Conservation (phyloP, 2,888 invertebrate genomes). For the Tenthredo scrophulariae region DNA sequence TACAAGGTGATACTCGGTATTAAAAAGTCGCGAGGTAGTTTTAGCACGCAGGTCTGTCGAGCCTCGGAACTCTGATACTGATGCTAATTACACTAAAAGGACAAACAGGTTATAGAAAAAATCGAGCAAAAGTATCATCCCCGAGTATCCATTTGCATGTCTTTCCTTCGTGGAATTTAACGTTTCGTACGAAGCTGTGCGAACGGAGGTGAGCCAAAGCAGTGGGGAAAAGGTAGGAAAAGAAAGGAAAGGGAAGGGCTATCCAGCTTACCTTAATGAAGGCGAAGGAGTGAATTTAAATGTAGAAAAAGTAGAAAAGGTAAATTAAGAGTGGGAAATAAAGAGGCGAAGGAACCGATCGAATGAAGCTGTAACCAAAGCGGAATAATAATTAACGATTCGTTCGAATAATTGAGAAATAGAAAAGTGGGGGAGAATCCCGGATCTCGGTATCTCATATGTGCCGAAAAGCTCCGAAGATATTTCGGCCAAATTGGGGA, state of each 20-base stretch:
- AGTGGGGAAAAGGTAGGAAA: not conserved
- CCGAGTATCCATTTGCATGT: slow-evolving; percentile 69
- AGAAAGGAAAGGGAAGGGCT: not conserved
- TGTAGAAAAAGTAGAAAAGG: not conserved
- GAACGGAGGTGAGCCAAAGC: not conserved
- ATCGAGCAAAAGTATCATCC: slow-evolving; percentile 56
- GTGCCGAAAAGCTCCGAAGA: not conserved
- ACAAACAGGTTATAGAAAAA: slow-evolving; percentile 38
- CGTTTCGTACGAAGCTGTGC: slow-evolving; percentile 20
- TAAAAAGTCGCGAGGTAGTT: not conserved
- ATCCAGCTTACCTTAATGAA: slow-evolving; percentile 13
- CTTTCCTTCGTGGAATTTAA: slow-evolving; percentile 65
- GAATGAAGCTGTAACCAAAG: not conserved
- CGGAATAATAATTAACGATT: not conserved
- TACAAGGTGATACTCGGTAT: slow-evolving; percentile 15
- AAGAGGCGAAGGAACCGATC: not conserved
- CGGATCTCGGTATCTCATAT: not conserved
- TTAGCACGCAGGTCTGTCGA: slow-evolving; percentile 35
- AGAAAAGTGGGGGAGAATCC: not conserved
- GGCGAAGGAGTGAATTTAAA: slow-evolving; percentile 41
- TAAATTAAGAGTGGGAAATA: not conserved
- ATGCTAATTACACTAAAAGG: slow-evolving; percentile 52
- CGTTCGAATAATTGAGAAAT: not conserved
- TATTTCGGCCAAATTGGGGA: not conserved
- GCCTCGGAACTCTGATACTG: slow-evolving; percentile 27